Percentiles rank a stretch among this genome's conserved stretches.
These are phyloP conservation scores for Leuctra nigra DNA, from an alignment of 2,888 invertebrate species.

Conservation along the genomic window DNA sequence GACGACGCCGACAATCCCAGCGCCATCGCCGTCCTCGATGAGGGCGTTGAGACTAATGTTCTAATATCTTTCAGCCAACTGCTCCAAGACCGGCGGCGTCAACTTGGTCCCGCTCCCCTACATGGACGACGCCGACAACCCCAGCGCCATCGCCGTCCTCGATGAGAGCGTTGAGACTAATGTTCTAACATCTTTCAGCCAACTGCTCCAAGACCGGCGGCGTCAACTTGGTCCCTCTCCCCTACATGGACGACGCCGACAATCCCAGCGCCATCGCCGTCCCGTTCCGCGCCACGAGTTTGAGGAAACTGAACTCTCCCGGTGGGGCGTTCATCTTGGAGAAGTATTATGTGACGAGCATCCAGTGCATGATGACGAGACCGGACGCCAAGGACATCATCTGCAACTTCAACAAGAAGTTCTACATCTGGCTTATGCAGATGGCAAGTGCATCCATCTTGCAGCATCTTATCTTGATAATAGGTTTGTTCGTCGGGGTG, in stretches of 20 bases:
- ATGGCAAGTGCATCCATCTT: slow-evolving; percentile 36
- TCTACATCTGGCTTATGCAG: slow-evolving; percentile 49
- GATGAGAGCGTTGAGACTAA: no score
- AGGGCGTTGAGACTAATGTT: no score
- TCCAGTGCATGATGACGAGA: slow-evolving; percentile 44
- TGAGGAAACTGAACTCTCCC: slow-evolving; percentile 44
- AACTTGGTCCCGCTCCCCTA: slow-evolving; percentile 53
- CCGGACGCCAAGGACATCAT: slow-evolving; percentile 37
- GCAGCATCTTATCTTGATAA: no score
- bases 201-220: background rate
- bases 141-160: slow-evolving; percentile 54
- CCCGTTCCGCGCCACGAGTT: slow-evolving; percentile 47
- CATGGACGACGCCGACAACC: slow-evolving; percentile 48
- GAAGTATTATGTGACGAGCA: slow-evolving; percentile 49
- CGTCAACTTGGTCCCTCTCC: slow-evolving; percentile 52
- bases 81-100: background rate
- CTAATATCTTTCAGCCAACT: no score
- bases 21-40: slow-evolving; percentile 57
- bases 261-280: slow-evolving; percentile 52
- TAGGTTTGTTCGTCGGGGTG: no score
- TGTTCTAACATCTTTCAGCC: no score
- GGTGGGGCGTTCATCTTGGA: slow-evolving; percentile 43
- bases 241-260: slow-evolving; percentile 50
- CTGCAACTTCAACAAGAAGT: slow-evolving; percentile 45
- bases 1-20: slow-evolving; percentile 47